phyloP scores from a whole-genome alignment of 92 coral and sea anemone species.

The Diadumene lineata region DNA sequence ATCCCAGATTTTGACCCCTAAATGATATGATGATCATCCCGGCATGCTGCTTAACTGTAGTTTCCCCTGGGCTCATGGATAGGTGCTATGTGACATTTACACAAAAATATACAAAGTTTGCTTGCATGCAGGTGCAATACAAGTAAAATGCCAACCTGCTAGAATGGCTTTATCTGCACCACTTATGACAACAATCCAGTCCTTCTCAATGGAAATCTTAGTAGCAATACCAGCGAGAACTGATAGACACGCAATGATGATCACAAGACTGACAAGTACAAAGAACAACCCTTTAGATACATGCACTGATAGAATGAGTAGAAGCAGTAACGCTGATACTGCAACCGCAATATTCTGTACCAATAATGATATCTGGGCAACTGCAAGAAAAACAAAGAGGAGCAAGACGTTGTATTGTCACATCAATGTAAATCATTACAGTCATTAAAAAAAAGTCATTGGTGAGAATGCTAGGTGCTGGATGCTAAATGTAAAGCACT shows the following conservation, averaged over 20 bases:
- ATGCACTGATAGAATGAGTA: conserved; percentile 51
- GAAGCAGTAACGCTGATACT: conserved; percentile 69
- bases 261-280: conserved; percentile 59
- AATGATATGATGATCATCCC: too few relatives aligned
- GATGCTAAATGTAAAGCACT: too few relatives aligned
- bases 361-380: conserved; percentile 78
- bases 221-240: conserved; percentile 92
- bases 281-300: conserved; percentile 39
- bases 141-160: conserved; percentile 63
- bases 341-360: conserved; percentile 92
- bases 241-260: conserved; percentile 77
- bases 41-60: too few relatives aligned
- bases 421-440: too few relatives aligned
- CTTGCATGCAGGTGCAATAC: too few relatives aligned
- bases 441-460: too few relatives aligned
- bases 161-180: conserved; percentile 67
- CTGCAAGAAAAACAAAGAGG: conserved; percentile 45
- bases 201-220: conserved; percentile 93
- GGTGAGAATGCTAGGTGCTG: too few relatives aligned
- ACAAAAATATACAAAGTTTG: too few relatives aligned
- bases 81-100: too few relatives aligned
- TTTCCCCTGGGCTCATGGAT: too few relatives aligned
- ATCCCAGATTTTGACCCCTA: too few relatives aligned
- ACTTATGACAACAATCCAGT: conserved; percentile 94
- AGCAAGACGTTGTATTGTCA: too few relatives aligned